Percentiles rank a stretch among this genome's conserved stretches.
phyloP scores from a whole-genome alignment of 2,113 vertebrate species.

The Willisornis vidua region DNA sequence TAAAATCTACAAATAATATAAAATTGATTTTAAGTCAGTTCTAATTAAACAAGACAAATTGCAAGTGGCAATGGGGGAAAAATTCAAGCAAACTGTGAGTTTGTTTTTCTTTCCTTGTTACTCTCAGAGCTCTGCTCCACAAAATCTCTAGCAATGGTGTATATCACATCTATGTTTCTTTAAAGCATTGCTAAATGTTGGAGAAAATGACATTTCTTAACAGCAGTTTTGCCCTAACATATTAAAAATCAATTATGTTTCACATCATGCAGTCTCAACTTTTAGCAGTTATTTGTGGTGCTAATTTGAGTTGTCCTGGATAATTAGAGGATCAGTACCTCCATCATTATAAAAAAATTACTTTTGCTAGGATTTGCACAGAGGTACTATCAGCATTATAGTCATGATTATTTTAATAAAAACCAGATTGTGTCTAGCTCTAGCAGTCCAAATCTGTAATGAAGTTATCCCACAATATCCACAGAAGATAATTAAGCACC shows the following conservation, averaged over 20 bases:
- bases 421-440: background rate
- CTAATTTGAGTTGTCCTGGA: slow-evolving; percentile 18
- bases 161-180: background rate
- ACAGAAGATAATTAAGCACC: background rate
- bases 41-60: background rate
- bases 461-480: background rate
- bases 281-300: background rate
- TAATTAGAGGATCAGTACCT: slow-evolving; percentile 23
- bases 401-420: background rate
- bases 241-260: slow-evolving; percentile 24
- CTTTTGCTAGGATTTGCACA: background rate
- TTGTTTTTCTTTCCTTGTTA: background rate
- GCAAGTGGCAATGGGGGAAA: background rate
- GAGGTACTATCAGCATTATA: background rate
- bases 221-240: background rate
- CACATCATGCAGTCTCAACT: slow-evolving; percentile 3
- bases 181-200: background rate
- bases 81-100: background rate
- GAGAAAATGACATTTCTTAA: background rate
- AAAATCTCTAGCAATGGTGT: background rate
- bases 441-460: background rate
- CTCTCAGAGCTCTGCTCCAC: background rate
- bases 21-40: background rate
- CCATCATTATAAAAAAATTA: background rate
- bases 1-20: background rate